Percentiles rank a stretch among this genome's conserved stretches.
Conservation (phyloP, 2,888 invertebrate species). For the Dysmachus trigonus region DNA sequence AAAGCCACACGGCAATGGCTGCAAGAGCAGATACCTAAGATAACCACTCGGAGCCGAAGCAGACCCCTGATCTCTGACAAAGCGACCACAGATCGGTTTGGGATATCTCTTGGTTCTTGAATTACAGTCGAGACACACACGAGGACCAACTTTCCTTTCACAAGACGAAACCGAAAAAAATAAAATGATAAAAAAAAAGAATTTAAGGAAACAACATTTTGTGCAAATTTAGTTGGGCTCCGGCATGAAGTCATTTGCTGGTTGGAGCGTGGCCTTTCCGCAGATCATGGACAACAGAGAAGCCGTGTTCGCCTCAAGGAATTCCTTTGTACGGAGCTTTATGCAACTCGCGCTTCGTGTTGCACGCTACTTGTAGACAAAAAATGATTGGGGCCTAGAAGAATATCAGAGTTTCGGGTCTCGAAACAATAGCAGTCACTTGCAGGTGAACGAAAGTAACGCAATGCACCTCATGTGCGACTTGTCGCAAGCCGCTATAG, state of each 20-base stretch:
- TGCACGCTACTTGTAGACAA: slow-evolving; percentile 26
- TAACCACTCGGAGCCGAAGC: slow-evolving; percentile 5
- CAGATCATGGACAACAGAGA: slow-evolving; percentile 18
- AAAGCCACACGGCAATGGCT: neutral
- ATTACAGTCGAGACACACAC: slow-evolving; percentile 16
- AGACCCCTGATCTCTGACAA: slow-evolving; percentile 21
- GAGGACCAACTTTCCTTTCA: slow-evolving; percentile 25
- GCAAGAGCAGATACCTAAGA: neutral
- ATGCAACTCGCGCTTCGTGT: slow-evolving; percentile 38
- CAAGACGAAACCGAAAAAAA: neutral
- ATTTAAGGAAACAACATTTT: slow-evolving; percentile 36
- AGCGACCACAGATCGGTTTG: slow-evolving; percentile 4
- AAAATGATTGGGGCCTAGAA: slow-evolving; percentile 19
- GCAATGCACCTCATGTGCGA: slow-evolving; percentile 5
- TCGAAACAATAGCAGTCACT: slow-evolving; percentile 3
- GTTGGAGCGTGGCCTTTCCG: slow-evolving; percentile 17
- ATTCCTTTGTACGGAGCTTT: slow-evolving; percentile 31
- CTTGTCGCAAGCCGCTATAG: neutral
- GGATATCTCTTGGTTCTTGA: slow-evolving; percentile 32
- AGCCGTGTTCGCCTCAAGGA: slow-evolving; percentile 20
- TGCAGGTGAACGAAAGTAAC: slow-evolving; percentile 26
- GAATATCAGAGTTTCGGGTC: neutral
- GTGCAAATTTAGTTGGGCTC: slow-evolving; percentile 25
- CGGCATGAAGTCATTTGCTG: slow-evolving; percentile 31
- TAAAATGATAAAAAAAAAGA: neutral